Base-by-base conservation (phyloP, 2,113 vertebrate species). In the Saimiri boliviensis region DNA sequence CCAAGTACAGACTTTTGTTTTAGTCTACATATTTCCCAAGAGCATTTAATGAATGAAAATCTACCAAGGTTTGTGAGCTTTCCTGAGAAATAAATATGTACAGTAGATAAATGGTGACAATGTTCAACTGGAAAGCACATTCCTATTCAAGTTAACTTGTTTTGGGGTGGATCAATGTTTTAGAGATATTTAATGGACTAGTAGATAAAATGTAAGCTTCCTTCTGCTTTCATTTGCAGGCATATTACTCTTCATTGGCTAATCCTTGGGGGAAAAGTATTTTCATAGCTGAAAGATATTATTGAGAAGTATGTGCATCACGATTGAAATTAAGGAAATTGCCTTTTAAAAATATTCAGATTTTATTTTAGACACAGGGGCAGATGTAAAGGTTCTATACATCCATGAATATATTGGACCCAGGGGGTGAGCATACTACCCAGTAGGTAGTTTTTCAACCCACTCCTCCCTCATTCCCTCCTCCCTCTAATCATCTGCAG, bases 1-100 rank as follows among this genome's bases (percentile, higher is more conserved):
- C 70, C 16, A 88, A 88, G 7, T 14, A 12, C 30, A 80, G 30
- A 91, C 52, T 94, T 95, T 10, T 70, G 12, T 40, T 94, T 88
- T 95, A 42, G 32, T 80, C 35, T 73, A 12, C 52, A 49, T 70
- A 74, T 95, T 92, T 91, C 45, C 19, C 10, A 82, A 89, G 56
- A 58, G 32, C 4, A 20, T 91, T 93, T 77, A 94, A 82, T 91
- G 60, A 91, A 76, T 47, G 11, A 92, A 94, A 93, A 60, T 95
- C 10, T 70, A 92, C 25, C 40, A 74, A 58, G 49, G 7, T 13
- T 74, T 73, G 23, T 7, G 68, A 77, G 1, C 11, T 86, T 3
- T 91, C 25, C 37, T 47, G n/a, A 93, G 83, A 45, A 40, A 63
- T 66, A 79, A 81, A 86, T 74, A 82, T 25, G 2, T 27, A 63